A percentile compares a stretch with the other conserved stretches of the same genome.
Conservation (phyloP, 2,888 invertebrate genomes). For the Eupsilia transversa region DNA sequence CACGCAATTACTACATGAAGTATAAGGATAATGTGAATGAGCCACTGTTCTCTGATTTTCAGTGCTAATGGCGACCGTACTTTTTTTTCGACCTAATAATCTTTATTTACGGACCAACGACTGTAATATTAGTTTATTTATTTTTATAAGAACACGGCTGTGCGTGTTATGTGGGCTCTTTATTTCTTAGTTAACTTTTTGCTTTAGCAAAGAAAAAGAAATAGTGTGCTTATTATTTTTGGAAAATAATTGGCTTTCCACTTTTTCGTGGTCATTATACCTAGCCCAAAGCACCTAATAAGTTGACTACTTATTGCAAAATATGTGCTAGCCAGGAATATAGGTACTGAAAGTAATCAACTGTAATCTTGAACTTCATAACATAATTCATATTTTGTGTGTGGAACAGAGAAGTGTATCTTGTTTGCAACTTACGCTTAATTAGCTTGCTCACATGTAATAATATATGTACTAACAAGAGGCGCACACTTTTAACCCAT, state of each 20-base stretch:
- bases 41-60: slow-evolving; percentile 57
- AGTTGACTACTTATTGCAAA: neutral
- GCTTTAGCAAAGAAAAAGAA: slow-evolving; percentile 33
- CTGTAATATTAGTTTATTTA: slow-evolving; percentile 47
- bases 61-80: slow-evolving; percentile 51
- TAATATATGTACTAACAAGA: neutral
- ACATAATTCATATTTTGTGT: neutral
- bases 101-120: slow-evolving; percentile 40
- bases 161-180: slow-evolving; percentile 48
- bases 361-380: neutral
- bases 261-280: slow-evolving; percentile 18
- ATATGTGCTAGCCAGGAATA: neutral
- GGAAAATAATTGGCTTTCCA: slow-evolving; percentile 19
- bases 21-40: slow-evolving; percentile 62
- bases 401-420: neutral
- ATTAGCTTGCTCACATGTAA: neutral
- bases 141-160: slow-evolving; percentile 34
- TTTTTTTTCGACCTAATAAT: slow-evolving; percentile 52
- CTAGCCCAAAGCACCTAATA: neutral
- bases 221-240: slow-evolving; percentile 26
- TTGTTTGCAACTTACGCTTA: neutral
- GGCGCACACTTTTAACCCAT: neutral
- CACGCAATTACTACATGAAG: slow-evolving; percentile 60
- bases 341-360: neutral
- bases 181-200: slow-evolving; percentile 42